Conservation (phyloP, 2,888 invertebrate species). For the Eupithecia abbreviata region DNA sequence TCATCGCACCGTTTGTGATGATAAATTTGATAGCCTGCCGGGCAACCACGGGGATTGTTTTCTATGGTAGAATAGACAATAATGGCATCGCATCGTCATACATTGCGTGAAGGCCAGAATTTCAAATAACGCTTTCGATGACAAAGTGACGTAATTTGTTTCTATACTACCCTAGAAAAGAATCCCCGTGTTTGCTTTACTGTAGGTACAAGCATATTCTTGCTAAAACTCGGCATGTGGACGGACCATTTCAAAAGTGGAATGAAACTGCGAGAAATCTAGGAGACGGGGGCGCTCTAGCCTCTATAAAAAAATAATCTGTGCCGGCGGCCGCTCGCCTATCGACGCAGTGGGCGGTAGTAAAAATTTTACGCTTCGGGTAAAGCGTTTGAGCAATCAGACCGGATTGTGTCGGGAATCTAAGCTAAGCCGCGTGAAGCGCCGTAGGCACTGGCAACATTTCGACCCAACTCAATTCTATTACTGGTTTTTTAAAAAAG, state of each 20-base stretch:
- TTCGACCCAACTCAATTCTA: conserved; percentile 57
- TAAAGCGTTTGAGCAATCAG: conserved; percentile 78
- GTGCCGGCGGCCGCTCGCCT: conserved; percentile 50
- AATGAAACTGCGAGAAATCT: conserved; percentile 41
- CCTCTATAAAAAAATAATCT: conserved; percentile 48
- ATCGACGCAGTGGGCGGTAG: conserved; percentile 56
- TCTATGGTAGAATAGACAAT: no score
- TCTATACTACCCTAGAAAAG: no score
- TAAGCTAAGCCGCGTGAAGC: conserved; percentile 67
- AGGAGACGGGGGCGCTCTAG: conserved; percentile 37
- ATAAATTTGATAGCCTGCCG: not conserved
- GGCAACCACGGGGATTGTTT: no score
- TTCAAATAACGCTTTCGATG: no score
- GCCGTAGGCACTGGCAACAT: conserved; percentile 60
- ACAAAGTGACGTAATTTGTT: no score
- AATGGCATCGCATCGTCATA: no score
- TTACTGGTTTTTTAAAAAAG: conserved; percentile 58
- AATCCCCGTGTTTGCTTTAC: no score
- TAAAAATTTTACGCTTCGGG: conserved; percentile 69
- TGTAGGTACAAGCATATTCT: not conserved
- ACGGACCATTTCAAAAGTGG: conserved; percentile 8
- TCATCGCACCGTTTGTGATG: not conserved
- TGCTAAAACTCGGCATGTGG: not conserved
- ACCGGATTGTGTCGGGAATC: conserved; percentile 70
- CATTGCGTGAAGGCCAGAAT: no score